phyloP scores from a whole-genome alignment of 2,113 vertebrate genomes.

The Globicephala melas region DNA sequence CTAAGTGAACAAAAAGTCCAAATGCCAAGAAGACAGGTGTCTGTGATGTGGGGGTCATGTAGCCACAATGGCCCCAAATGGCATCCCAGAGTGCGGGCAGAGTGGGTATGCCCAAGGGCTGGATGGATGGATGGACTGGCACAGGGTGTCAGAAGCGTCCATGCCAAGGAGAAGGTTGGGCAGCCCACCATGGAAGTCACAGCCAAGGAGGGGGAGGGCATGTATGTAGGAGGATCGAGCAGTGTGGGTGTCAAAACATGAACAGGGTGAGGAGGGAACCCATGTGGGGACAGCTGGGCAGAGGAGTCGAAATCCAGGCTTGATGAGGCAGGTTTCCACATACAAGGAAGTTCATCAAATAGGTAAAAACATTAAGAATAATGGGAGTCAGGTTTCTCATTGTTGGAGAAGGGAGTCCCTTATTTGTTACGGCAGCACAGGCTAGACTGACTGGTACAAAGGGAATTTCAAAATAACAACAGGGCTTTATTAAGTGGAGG shows the following conservation, averaged over 20 bases:
- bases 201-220: not conserved
- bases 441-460: not conserved
- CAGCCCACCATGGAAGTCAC: not conserved
- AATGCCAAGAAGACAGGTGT: not conserved
- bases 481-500: not conserved
- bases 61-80: not conserved
- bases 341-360: not conserved
- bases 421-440: not conserved
- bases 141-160: too few relatives aligned
- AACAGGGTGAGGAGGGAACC: not conserved
- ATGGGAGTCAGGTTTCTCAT: not conserved
- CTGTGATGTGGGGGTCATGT: too few relatives aligned
- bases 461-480: not conserved
- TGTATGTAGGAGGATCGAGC: not conserved
- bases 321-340: not conserved
- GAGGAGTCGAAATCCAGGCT: not conserved
- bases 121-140: not conserved
- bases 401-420: not conserved
- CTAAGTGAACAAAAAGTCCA: not conserved
- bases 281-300: rapidly evolving
- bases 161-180: not conserved
- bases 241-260: not conserved
- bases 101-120: rapidly evolving
- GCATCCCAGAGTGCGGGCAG: not conserved
- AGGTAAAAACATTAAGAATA: not conserved